Evolutionary conservation across 2,888 invertebrate genomes (phyloP).

Genomic region (Barypeithes pellucidus): DNA sequence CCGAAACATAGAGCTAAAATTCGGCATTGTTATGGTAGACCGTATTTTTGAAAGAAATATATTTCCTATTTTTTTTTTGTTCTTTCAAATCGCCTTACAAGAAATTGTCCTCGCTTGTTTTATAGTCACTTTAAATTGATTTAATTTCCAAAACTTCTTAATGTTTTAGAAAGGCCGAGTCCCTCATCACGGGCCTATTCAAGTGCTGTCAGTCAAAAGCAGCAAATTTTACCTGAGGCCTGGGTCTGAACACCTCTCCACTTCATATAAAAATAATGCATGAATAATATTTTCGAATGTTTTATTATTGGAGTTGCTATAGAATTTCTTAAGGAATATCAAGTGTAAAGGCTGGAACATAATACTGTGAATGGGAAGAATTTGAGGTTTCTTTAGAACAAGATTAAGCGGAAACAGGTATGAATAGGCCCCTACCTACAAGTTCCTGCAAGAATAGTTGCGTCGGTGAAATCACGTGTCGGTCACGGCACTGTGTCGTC

Average conservation of each 20-base stretch:
- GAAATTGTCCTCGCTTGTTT: not conserved
- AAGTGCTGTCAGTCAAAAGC: slow-evolving; percentile 40
- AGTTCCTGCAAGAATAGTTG: no score
- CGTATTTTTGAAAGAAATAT: no score
- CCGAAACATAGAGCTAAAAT: no score
- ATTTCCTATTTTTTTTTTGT: not conserved
- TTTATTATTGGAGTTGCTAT: slow-evolving; percentile 29
- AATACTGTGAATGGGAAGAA: no score
- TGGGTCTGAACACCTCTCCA: slow-evolving; percentile 31
- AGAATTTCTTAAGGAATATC: slow-evolving; percentile 14
- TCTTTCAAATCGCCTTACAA: not conserved
- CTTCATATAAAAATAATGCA: slow-evolving; percentile 33
- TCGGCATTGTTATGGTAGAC: no score
- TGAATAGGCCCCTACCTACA: no score
- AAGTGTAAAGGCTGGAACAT: slow-evolving; percentile 10
- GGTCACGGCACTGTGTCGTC: no score
- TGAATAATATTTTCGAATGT: slow-evolving; percentile 42
- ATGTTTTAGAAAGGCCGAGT: slow-evolving; percentile 34
- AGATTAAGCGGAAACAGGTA: no score
- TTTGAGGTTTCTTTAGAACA: no score
- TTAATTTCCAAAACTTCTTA: slow-evolving; percentile 34
- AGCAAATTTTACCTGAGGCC: slow-evolving; percentile 41
- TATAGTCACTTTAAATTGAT: slow-evolving; percentile 9
- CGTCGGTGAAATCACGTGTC: no score
- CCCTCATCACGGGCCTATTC: slow-evolving; percentile 40